Conservation (phyloP, 2,113 vertebrate species). For the Amia ocellicauda region DNA sequence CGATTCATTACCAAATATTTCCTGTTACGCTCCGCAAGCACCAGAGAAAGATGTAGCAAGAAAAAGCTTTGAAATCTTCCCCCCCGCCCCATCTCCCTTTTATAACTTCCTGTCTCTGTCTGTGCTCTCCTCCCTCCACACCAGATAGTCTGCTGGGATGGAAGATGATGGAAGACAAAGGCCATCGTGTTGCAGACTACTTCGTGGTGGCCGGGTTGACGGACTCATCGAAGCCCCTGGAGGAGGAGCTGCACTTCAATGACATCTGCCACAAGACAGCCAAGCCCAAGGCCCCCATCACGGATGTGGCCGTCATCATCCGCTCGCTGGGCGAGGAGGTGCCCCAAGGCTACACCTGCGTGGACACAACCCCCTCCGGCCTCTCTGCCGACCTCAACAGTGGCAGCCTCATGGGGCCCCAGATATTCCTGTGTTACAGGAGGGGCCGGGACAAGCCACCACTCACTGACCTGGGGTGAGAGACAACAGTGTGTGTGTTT, state of each 20-base stretch:
- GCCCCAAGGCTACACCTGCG: conserved; percentile 82
- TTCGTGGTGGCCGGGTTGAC: conserved; percentile 96
- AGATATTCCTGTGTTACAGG: conserved; percentile 92
- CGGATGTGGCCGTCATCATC: conserved; percentile 89
- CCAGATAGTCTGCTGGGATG: conserved; percentile 72
- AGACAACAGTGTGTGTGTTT: conserved; percentile 26
- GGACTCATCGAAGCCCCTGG: conserved; percentile 85
- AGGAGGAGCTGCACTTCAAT: conserved; percentile 91
- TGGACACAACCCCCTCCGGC: conserved; percentile 88
- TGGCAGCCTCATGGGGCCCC: conserved; percentile 87
- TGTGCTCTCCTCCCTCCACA: conserved; percentile 12
- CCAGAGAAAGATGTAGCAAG: no score
- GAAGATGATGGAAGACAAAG: conserved; percentile 98
- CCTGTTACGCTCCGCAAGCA: no score
- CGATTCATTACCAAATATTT: no score
- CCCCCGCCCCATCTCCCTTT: no score
- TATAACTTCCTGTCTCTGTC: conserved; percentile 5
- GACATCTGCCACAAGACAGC: conserved; percentile 83
- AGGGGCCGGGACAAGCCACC: conserved; percentile 95
- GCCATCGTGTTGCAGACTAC: conserved; percentile 96
- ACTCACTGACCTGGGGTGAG: conserved; percentile 95
- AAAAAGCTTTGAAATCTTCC: no score
- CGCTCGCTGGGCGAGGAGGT: conserved; percentile 92
- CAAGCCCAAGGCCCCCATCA: conserved; percentile 89
- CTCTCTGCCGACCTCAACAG: conserved; percentile 94